Evolutionary conservation across 2,113 vertebrate species (phyloP), one percentile per base, ranked within the genome.

Genomic region (Eonycteris spelaea): DNA sequence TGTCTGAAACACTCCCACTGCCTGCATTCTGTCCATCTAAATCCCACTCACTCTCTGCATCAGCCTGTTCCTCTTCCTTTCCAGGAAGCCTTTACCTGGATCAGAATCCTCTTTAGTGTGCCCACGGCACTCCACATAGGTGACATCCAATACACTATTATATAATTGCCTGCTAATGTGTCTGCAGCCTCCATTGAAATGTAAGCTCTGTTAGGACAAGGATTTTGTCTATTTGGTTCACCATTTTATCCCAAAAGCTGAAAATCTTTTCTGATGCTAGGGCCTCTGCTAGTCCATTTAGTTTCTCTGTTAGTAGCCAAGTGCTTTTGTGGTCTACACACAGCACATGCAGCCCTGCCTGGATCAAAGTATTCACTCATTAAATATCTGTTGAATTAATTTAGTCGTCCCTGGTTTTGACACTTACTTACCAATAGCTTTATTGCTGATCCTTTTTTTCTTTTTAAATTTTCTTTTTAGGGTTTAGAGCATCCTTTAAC

Each of bases 81-180:
- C 59, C 8, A 35, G 14, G 33, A 35, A 73, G 71, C n/a, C n/a
- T 18, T 63, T 61, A 4, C 15, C 40, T 55, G 77, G 38, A 10
- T 33, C 33, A 40, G 26, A 73, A 48, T 13, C 21, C 75, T 40
- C 2, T 30, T 30, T 13, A 9, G 15, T 3, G 8, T 11, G 33
- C 48, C 22, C 6, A 2, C 0, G 18, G 19, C 57, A 7, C n/a
- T 6, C 26, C 14, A 15, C 4, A 7, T 5, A n/a, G 5, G 0
- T 19, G 48, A 33, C 11, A 8, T 12, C 18, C 43, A 33, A 16
- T 24, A 40, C 43, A 2, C 18, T 61, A 21, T 12, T 16, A 1
- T 1, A 15, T 2, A 40, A 40, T 19, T 26, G 4, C 68, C 67
- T 73, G 11, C 22, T 9, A 12, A 51, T 16, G 5, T 6, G 28